A percentile compares a stretch with the other conserved stretches of the same genome.
Conservation (phyloP, 1,140 invertebrate species). For the Goniozus legneri region DNA sequence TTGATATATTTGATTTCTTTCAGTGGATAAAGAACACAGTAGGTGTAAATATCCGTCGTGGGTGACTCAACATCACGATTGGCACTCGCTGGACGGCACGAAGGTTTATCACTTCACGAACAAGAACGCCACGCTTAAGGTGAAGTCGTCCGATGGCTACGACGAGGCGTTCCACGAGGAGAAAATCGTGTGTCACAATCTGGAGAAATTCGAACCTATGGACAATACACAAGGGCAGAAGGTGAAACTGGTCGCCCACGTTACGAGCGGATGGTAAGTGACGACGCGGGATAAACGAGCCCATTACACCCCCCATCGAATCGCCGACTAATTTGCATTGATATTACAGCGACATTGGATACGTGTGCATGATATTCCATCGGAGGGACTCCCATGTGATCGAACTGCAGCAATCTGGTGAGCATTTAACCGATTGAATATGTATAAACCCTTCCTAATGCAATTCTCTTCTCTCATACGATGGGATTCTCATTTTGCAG, state of each 20-base stretch:
- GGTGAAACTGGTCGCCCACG: conserved; percentile 53
- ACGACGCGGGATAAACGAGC: no score
- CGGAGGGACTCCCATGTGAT: conserved; percentile 58
- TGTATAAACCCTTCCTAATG: no score
- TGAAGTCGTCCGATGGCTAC: conserved; percentile 32
- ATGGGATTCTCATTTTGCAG: conserved; percentile 26
- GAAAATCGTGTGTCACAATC: conserved; percentile 52
- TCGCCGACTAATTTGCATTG: conserved; percentile 22
- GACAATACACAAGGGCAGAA: conserved; percentile 35
- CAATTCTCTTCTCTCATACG: no score
- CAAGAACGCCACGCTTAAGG: conserved; percentile 55
- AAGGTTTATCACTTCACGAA: conserved; percentile 57
- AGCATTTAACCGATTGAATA: no score
- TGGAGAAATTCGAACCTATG: conserved; percentile 34
- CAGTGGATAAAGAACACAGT: conserved; percentile 49
- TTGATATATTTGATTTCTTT: conserved; percentile 9
- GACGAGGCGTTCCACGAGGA: conserved; percentile 37
- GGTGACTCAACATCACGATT: conserved; percentile 57
- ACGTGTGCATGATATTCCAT: conserved; percentile 61
- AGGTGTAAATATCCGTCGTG: conserved; percentile 59
- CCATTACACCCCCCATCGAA: no score
- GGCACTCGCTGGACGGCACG: conserved; percentile 59
- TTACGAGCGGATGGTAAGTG: conserved; percentile 58
- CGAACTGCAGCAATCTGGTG: conserved; percentile 58
- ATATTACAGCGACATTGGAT: conserved; percentile 59